Conservation (phyloP, 2,113 vertebrate genomes). For the Mustelus asterias region DNA sequence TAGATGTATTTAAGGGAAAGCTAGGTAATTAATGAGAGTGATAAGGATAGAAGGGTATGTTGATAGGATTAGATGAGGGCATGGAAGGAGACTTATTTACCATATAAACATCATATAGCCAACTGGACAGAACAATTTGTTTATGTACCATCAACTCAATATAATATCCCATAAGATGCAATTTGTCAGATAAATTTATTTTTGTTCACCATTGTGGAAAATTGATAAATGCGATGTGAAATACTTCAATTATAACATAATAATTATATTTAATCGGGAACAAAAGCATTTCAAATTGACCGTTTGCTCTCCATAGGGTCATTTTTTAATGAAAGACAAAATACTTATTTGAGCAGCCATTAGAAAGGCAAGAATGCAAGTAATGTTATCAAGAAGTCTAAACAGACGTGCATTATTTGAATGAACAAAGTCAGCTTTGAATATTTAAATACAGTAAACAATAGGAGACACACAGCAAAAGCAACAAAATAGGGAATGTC, state of each 20-base stretch:
- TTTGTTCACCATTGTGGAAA: not conserved
- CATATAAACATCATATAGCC: not conserved
- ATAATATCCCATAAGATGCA: not conserved
- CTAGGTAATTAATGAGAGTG: not conserved
- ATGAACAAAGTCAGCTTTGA: conserved; percentile 31
- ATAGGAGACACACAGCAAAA: not conserved
- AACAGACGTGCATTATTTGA: conserved; percentile 6
- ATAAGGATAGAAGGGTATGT: not conserved
- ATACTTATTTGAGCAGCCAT: not conserved
- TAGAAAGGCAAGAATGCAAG: not conserved
- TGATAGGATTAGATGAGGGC: not conserved
- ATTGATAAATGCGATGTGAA: not conserved
- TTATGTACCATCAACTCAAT: not conserved
- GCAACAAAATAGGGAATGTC: not conserved
- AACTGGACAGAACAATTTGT: not conserved
- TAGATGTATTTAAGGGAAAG: not conserved
- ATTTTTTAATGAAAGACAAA: conserved; percentile 8
- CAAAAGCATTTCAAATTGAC: not conserved
- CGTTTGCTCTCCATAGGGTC: not conserved
- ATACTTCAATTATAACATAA: not conserved
- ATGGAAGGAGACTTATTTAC: not conserved
- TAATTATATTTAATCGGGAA: not conserved
- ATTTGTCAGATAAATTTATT: not conserved
- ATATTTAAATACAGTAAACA: conserved; percentile 13
- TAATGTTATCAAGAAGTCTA: not conserved